Evolutionary conservation across 2,113 vertebrate species (phyloP).

Genomic region (Rousettus leschenaultii): DNA sequence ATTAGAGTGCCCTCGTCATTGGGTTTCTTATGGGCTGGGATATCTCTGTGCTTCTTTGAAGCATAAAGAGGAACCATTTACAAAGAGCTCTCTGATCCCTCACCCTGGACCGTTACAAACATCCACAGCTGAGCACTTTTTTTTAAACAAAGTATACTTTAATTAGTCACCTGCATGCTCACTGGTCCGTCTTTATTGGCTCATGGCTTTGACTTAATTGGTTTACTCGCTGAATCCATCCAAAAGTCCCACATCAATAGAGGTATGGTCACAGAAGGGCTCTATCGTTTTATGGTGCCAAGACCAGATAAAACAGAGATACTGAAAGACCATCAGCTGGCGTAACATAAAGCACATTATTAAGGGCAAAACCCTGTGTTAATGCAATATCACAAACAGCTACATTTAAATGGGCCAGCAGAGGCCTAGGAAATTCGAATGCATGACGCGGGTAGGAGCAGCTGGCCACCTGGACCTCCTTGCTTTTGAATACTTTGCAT

Average conservation of each 20-base stretch:
- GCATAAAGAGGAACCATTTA: not conserved
- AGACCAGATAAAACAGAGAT: constrained; percentile 15
- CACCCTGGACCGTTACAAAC: not conserved
- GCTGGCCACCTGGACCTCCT: not conserved
- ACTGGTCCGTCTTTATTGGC: constrained; percentile 7
- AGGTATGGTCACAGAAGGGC: too few species aligned
- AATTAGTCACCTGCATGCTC: constrained; percentile 43
- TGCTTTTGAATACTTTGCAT: not conserved
- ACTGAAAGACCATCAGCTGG: constrained; percentile 45
- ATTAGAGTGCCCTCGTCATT: not conserved
- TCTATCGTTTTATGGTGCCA: not conserved
- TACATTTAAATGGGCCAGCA: not conserved
- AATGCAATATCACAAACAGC: not conserved
- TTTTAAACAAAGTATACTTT: constrained; percentile 9
- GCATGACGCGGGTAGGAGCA: not conserved
- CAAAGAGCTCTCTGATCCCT: not conserved
- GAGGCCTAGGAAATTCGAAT: not conserved
- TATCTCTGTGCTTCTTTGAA: not conserved
- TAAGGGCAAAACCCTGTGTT: not conserved
- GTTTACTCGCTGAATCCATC: not conserved
- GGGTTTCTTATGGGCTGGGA: not conserved
- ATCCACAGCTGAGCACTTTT: not conserved
- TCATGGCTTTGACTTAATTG: constrained; percentile 40
- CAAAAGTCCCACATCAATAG: not conserved
- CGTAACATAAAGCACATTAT: constrained; percentile 24